phyloP scores from a whole-genome alignment of 2,113 vertebrate genomes.

The Microcebus murinus region DNA sequence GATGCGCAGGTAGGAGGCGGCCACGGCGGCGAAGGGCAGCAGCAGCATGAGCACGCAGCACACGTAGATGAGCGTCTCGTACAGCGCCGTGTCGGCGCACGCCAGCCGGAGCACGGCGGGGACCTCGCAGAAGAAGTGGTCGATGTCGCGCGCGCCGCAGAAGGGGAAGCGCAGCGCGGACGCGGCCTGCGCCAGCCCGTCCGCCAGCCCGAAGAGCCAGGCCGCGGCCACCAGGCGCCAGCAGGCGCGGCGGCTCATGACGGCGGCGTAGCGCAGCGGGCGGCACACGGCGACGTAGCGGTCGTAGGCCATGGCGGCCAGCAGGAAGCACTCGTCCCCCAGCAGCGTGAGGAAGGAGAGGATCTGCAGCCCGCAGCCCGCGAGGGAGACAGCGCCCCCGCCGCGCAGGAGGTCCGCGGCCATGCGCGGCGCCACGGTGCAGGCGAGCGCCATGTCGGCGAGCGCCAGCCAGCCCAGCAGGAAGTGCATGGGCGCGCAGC shows the following conservation, averaged over 20 bases:
- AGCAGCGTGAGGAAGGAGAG: conserved; percentile 67
- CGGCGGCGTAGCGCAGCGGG: conserved; percentile 64
- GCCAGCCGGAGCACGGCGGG: conserved; percentile 68
- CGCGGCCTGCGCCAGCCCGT: conserved; percentile 66
- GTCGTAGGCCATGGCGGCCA: conserved; percentile 74
- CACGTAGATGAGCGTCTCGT: conserved; percentile 70
- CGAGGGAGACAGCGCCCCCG: conserved; percentile 54
- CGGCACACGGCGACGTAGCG: conserved; percentile 65
- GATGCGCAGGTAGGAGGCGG: conserved; percentile 63
- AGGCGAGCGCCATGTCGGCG: conserved; percentile 66
- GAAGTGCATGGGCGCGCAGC: conserved; percentile 75
- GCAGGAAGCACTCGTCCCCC: conserved; percentile 68
- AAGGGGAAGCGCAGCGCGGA: conserved; percentile 55
- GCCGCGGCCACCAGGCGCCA: conserved; percentile 69
- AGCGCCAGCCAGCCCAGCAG: conserved; percentile 74
- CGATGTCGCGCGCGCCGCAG: conserved; percentile 42
- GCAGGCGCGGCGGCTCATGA: conserved; percentile 64
- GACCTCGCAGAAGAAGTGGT: background rate
- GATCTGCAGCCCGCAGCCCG: conserved; percentile 67
- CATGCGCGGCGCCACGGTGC: conserved; percentile 64
- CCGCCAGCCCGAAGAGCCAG: conserved; percentile 69
- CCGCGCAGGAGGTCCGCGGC: conserved; percentile 27
- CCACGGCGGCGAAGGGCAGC: conserved; percentile 67
- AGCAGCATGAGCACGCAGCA: conserved; percentile 69
- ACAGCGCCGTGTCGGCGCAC: conserved; percentile 70